Base-by-base conservation (phyloP, 2,113 vertebrate genomes). In the Plectropomus leopardus region DNA sequence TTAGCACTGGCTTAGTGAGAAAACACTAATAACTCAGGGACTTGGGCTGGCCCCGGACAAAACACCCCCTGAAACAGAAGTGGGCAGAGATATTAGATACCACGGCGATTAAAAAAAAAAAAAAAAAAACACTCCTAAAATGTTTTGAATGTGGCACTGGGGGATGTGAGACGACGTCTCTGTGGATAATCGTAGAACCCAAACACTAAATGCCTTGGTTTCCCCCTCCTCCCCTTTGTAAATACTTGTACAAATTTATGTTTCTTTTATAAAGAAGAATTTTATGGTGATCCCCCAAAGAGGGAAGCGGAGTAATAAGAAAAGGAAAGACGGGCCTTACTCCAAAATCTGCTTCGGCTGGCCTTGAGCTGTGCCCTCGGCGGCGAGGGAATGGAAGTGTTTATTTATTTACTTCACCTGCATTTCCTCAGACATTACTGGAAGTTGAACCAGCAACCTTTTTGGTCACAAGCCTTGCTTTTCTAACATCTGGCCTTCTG, bases 231-330 rank as follows among this genome's bases (percentile, higher is more conserved):
- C 34, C 79, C 82, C 69, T 61, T 72, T 93, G 92, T 94, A 91
- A 91, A 94, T 94, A 92, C 13, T 71, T 93, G 93, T 94, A 93
- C 67, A 93, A 86, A 93, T 89, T 59, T 87, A 91, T 86, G 92
- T 95, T 95, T 94, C 93, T 95, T 95, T 95, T 94, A 95, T 95
- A 95, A 95, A 95, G 95, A 95, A 95, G 88, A 93, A 88, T 94
- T 94, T 95, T 94, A 94, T 91, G 86, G 85, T 79, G 81, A 90
- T 89, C 83, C 91, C 84, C 93, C 86, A 89, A 91, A 94, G 91
- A 92, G 93, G 95, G 92, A 94, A 69, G 65, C 9, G 51, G 70
- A 87, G 70, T 80, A 65, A 48, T 82, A 60, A 63, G 54, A 53
- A 53, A 55, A 19, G 34, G 0, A 13, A 30, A 36, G 86, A 86